Evolutionary conservation across 2,113 vertebrate genomes (phyloP), one percentile per base, ranked within the genome.

Genomic region (Passerina amoena): DNA sequence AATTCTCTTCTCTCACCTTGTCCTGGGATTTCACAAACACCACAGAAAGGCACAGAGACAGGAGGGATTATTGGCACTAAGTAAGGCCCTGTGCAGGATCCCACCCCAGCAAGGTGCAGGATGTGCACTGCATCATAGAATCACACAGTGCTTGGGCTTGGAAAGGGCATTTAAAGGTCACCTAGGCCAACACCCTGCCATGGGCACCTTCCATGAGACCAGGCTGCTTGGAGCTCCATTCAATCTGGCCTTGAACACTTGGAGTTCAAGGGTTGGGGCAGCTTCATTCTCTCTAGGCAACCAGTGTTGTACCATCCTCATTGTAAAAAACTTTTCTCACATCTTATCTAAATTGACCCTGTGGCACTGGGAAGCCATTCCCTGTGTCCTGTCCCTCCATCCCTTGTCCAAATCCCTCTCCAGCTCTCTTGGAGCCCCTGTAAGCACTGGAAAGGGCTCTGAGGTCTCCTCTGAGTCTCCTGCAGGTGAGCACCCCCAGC

Each of bases 31-130:
- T 50, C 27, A 28, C 27, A 28, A 27, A 50, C 25, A 27, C 24
- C 48, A 27, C 48, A 27, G 48, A 50, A 51, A 45, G 30, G 37
- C 42, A 50, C 45, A 59, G 33, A 25, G 65, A 5, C 11, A 13
- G 50, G 10, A 37, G 31, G 68, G 65, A 11, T 45, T 5, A 0
- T 17, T n/a, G 28, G 14, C 16, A 2, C 12, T 25, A 5, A 51
- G 28, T 0, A 1, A 40, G 31, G 51, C 1, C 4, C 14, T 12
- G 38, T 9, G 47, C 31, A 33, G 81, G 73, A 57, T 60, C 53
- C 22, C 30, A 18, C 7, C 10, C 30, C 0, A 2, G 11, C 4
- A 6, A 40, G 64, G 21, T 4, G 35, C 35, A 35, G 47, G 44
- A 57, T 61, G 48, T 28, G 28, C 14, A 1, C 13, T 76, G 12